phyloP scores from a whole-genome alignment of 2,113 vertebrate genomes.

The Cricetomys ansorgei region DNA sequence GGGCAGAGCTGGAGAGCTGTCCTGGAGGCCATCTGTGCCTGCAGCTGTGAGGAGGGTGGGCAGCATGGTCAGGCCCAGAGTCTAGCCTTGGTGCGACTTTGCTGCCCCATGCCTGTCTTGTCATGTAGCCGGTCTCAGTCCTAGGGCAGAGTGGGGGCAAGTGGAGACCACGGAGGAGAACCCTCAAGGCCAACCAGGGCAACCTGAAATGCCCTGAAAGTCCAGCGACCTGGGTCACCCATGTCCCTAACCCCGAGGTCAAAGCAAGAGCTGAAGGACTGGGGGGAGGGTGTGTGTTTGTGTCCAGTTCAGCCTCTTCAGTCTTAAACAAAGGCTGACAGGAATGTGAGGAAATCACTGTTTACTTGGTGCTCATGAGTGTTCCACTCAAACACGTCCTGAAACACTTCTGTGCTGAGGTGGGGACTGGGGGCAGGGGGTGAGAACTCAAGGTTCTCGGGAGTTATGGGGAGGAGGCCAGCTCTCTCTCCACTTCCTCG shows the following conservation, averaged over 20 bases:
- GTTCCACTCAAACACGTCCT: neutral
- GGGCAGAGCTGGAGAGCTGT: neutral
- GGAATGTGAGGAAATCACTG: constrained; percentile 66
- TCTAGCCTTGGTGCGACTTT: neutral
- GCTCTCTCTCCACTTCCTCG: neutral
- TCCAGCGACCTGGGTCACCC: neutral
- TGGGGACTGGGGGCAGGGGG: neutral
- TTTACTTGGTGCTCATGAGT: constrained; percentile 55
- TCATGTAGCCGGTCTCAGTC: neutral
- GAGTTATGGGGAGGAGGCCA: neutral
- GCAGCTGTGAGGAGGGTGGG: neutral
- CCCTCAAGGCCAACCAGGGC: neutral
- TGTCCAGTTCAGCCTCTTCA: constrained; percentile 50
- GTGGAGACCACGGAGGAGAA: neutral
- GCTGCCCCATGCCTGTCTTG: neutral
- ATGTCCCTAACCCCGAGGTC: neutral
- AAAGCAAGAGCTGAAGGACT: neutral
- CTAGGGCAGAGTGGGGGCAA: neutral
- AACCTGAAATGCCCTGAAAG: neutral
- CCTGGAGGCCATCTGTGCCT: neutral
- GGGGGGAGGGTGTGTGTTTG: too few relatives aligned
- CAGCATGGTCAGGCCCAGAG: fast-evolving
- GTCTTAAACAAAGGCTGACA: constrained; percentile 43
- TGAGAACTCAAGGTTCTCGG: neutral
- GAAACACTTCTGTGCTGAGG: neutral